Percentiles rank a stretch among this genome's conserved stretches.
Evolutionary conservation across 2,888 invertebrate species (phyloP).

Genomic region (Entomobrya multifasciata): DNA sequence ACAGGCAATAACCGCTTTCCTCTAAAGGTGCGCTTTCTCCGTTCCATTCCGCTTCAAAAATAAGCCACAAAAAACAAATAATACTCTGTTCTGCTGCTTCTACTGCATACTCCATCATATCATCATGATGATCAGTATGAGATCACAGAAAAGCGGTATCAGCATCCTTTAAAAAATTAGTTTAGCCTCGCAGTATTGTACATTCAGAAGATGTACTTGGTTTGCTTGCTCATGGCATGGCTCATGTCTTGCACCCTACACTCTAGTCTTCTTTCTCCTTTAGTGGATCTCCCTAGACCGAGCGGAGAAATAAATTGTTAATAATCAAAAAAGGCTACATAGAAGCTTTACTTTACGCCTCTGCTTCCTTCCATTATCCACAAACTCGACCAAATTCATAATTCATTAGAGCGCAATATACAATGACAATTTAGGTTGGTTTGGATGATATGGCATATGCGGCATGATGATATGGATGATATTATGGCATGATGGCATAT

Average conservation of each 20-base stretch:
- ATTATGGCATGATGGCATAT: too few relatives aligned
- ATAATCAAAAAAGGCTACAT: slow-evolving; percentile 19
- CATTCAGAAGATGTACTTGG: not conserved
- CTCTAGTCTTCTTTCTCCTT: not conserved
- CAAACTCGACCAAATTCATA: slow-evolving; percentile 30
- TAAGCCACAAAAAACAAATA: not conserved
- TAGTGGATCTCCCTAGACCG: slow-evolving; percentile 13
- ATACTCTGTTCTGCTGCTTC: not conserved
- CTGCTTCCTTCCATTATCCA: not conserved
- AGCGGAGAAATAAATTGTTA: slow-evolving; percentile 10
- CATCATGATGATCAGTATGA: not conserved
- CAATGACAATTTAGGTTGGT: slow-evolving; percentile 49
- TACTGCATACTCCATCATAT: not conserved
- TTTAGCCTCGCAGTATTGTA: slow-evolving; percentile 9
- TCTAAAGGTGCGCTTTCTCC: slow-evolving; percentile 27
- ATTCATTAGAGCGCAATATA: slow-evolving; percentile 30
- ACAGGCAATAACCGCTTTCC: slow-evolving; percentile 59
- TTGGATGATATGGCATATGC: not conserved
- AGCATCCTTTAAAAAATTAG: slow-evolving; percentile 51
- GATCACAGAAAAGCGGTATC: slow-evolving; percentile 5
- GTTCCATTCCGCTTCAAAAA: slow-evolving; percentile 33
- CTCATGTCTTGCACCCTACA: not conserved
- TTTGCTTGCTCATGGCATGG: not conserved
- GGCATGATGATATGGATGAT: too few relatives aligned
- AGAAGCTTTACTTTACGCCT: not conserved